Evolutionary conservation across 2,888 invertebrate genomes (phyloP).

Genomic region (Antheraea assamensis): DNA sequence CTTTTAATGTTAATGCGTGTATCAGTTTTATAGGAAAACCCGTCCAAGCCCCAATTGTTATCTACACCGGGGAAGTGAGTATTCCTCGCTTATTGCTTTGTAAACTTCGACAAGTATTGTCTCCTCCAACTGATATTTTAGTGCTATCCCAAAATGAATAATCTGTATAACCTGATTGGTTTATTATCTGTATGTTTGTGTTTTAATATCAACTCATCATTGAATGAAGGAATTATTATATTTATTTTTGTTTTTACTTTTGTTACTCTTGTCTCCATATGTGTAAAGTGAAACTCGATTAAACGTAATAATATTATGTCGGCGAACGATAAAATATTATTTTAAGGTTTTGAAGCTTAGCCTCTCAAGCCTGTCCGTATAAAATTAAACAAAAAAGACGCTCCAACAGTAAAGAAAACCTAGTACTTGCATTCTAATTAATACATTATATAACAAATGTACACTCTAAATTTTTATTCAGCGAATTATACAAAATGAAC

Average conservation of each 20-base stretch:
- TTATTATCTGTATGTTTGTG: background rate
- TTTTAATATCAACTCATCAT: background rate
- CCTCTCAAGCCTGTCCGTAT: no score
- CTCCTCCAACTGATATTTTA: background rate
- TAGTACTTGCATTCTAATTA: no score
- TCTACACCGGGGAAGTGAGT: background rate
- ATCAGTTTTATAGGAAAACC: background rate
- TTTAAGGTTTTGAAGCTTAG: no score
- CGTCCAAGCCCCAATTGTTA: background rate
- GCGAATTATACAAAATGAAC: no score
- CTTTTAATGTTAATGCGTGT: constrained; percentile 7
- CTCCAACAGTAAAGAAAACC: no score
- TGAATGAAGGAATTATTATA: background rate
- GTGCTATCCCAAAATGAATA: background rate
- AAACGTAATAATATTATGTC: no score
- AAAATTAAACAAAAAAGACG: no score
- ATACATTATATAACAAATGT: no score
- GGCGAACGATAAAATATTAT: no score
- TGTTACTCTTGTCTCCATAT: no score
- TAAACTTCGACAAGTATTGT: background rate
- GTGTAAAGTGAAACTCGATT: no score
- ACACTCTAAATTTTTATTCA: no score
- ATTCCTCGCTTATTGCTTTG: background rate
- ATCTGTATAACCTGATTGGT: background rate
- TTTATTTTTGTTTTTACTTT: background rate